phyloP scores from a whole-genome alignment of 2,888 invertebrate species.

The Cataglyphis cursor region DNA sequence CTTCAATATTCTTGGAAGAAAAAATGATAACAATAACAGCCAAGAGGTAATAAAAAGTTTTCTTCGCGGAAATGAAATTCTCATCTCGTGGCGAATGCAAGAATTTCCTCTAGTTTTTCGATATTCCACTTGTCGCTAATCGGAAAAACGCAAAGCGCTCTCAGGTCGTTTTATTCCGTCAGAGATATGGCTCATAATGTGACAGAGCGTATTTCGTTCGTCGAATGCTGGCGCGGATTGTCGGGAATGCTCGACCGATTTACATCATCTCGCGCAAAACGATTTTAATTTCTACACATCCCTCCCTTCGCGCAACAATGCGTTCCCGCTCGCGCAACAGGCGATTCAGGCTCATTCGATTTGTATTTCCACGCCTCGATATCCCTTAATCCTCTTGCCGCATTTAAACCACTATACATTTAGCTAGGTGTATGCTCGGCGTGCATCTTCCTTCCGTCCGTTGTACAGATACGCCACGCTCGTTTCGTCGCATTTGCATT shows the following conservation, averaged over 20 bases:
- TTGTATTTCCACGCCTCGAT: slow-evolving; percentile 75
- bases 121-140: slow-evolving; percentile 3
- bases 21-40: not conserved
- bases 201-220: not conserved
- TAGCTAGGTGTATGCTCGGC: slow-evolving; percentile 20
- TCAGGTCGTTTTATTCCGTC: not conserved
- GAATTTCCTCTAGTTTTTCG: not conserved
- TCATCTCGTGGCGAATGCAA: not conserved
- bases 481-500: slow-evolving; percentile 50
- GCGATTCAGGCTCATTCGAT: slow-evolving; percentile 72
- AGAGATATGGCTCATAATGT: not conserved
- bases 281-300: slow-evolving; percentile 62
- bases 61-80: not conserved
- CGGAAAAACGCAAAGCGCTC: not conserved
- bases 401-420: slow-evolving; percentile 70
- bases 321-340: slow-evolving; percentile 71
- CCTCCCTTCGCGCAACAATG: slow-evolving; percentile 23
- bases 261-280: slow-evolving; percentile 29
- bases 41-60: not conserved
- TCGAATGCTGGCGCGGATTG: not conserved
- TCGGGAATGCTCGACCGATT: slow-evolving; percentile 40
- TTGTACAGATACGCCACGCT: not conserved
- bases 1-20: not conserved
- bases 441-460: slow-evolving; percentile 17
- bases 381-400: slow-evolving; percentile 75